A percentile compares a stretch with the other conserved stretches of the same genome.
Conservation (phyloP, 2,797 vertebrate genomes). For the Psittacula echo region DNA sequence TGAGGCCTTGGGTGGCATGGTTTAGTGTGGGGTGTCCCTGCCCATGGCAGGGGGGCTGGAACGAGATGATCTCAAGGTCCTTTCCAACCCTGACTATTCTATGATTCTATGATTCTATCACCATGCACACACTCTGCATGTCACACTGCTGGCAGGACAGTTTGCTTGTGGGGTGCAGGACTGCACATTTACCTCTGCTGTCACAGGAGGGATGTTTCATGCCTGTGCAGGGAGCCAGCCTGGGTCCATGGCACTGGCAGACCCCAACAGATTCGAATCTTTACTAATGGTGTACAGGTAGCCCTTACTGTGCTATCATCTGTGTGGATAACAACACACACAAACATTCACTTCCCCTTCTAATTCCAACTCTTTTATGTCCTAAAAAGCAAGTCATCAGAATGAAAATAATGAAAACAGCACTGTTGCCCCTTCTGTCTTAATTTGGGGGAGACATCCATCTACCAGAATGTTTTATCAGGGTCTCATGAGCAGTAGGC, state of each 20-base stretch:
- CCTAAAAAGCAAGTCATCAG: constrained; percentile 21
- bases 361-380: constrained; percentile 35
- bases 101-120: background rate
- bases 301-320: background rate
- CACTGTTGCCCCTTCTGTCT: background rate
- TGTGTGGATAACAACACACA: background rate
- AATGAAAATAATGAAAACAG: background rate
- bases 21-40: no score
- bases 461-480: background rate
- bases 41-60: no score
- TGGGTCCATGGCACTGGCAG: background rate
- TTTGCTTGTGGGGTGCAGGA: background rate
- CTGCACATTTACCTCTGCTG: background rate
- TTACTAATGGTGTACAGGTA: background rate
- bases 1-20: no score
- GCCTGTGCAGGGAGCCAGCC: background rate
- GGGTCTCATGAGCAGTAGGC: background rate
- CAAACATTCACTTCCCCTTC: background rate
- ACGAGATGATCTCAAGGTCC: no score
- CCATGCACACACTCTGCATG: fast-evolving
- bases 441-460: background rate
- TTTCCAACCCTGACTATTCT: no score
- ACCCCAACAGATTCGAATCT: background rate
- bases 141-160: background rate
- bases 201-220: background rate